Evolutionary conservation across 1,140 invertebrate species (phyloP).

Genomic region (Ruditapes philippinarum): DNA sequence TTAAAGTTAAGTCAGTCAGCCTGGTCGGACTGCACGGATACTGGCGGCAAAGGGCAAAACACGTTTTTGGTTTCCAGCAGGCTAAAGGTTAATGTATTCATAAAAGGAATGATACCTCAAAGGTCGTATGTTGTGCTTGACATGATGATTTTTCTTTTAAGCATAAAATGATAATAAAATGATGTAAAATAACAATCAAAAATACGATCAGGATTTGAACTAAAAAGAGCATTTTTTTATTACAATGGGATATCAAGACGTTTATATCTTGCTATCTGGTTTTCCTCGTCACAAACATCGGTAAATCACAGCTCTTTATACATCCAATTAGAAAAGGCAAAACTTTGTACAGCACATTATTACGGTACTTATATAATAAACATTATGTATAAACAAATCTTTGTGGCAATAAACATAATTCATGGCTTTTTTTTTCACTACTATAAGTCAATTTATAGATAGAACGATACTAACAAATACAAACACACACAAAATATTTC

Average conservation of each 20-base stretch:
- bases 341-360: neutral
- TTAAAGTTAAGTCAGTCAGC: no score
- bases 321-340: neutral
- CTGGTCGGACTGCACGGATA: no score
- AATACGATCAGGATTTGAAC: slow-evolving; percentile 2
- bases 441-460: no score
- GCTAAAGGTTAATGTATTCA: no score
- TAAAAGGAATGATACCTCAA: slow-evolving; percentile 23
- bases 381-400: no score
- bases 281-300: neutral
- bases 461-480: no score
- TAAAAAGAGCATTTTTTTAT: neutral
- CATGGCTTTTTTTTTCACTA: no score
- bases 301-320: slow-evolving; percentile 7
- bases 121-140: slow-evolving; percentile 17
- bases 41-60: no score
- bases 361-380: no score
- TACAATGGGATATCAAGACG: neutral
- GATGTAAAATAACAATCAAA: slow-evolving; percentile 1
- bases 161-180: slow-evolving; percentile 19
- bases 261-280: neutral
- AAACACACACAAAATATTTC: no score
- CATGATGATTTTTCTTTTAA: neutral
- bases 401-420: no score
- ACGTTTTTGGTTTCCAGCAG: no score